A percentile compares a stretch with the other conserved stretches of the same genome.
Conservation (phyloP, 2,797 vertebrate species). For the Pseudochirops cupreus region DNA sequence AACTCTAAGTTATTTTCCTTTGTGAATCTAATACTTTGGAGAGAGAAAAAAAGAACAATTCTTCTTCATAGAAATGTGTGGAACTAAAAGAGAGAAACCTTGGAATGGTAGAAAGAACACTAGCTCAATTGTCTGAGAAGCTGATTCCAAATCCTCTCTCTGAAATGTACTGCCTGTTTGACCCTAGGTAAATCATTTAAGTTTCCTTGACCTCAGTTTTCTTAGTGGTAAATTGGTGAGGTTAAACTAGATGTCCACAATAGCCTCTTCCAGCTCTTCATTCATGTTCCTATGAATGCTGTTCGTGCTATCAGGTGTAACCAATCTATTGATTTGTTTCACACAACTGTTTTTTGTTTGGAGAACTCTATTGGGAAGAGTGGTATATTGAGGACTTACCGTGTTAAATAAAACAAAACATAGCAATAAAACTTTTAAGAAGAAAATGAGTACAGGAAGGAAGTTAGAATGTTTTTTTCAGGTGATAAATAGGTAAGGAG, state of each 20-base stretch:
- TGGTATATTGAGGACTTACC: not conserved
- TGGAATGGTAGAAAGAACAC: not conserved
- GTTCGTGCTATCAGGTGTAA: not conserved
- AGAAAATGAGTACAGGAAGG: not conserved
- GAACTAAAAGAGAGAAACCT: not conserved
- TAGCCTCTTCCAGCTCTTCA: not conserved
- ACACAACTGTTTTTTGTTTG: not conserved
- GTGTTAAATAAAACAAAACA: not conserved
- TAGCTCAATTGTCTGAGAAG: not conserved
- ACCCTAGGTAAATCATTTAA: not conserved
- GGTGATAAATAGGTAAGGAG: not conserved
- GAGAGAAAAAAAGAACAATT: not conserved
- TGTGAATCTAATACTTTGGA: not conserved
- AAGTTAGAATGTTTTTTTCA: not conserved
- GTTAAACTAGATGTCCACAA: not conserved
- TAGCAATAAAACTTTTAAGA: not conserved
- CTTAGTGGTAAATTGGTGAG: not conserved
- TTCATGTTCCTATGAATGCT: not conserved
- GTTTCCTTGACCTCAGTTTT: not conserved
- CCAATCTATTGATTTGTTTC: not conserved
- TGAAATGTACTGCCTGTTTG: not conserved
- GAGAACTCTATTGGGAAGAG: not conserved
- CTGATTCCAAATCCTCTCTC: not conserved
- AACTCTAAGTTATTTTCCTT: slow-evolving; percentile 3
- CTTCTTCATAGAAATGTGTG: not conserved